Conservation (phyloP, 2,797 vertebrate genomes). For the Periparus ater region DNA sequence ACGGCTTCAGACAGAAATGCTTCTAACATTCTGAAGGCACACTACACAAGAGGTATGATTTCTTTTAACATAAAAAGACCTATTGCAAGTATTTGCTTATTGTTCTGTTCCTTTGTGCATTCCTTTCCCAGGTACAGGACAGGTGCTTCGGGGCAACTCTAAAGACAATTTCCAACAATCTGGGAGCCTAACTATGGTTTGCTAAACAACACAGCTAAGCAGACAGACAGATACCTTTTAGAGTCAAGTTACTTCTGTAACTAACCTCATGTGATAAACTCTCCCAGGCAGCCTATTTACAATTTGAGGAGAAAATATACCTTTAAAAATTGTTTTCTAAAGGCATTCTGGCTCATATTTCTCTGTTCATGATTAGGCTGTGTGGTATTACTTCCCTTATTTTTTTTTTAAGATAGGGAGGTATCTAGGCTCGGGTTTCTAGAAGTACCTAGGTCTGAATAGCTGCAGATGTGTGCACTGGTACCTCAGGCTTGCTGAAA, state of each 20-base stretch:
- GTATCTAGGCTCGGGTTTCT: not conserved
- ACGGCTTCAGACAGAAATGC: not conserved
- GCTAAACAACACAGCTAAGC: not conserved
- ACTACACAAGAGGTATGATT: not conserved
- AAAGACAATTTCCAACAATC: not conserved
- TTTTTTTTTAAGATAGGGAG: not conserved
- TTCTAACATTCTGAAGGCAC: not conserved
- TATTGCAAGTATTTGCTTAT: not conserved
- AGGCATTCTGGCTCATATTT: not conserved
- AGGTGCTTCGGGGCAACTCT: not conserved
- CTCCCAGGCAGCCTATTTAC: not conserved
- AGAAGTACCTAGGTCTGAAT: not conserved
- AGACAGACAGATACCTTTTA: not conserved
- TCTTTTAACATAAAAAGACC: not conserved
- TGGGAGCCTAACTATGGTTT: not conserved
- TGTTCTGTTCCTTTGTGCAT: not conserved
- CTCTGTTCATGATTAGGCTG: not conserved
- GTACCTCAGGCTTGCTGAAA: not conserved
- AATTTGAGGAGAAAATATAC: not conserved
- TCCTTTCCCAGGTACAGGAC: not conserved
- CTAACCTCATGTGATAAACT: not conserved
- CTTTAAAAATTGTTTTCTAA: not conserved
- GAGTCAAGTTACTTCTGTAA: not conserved
- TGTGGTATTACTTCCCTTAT: not conserved
- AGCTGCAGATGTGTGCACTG: fast-evolving